Evolutionary conservation across 2,797 vertebrate species (phyloP).

Genomic region (Streptopelia turtur): DNA sequence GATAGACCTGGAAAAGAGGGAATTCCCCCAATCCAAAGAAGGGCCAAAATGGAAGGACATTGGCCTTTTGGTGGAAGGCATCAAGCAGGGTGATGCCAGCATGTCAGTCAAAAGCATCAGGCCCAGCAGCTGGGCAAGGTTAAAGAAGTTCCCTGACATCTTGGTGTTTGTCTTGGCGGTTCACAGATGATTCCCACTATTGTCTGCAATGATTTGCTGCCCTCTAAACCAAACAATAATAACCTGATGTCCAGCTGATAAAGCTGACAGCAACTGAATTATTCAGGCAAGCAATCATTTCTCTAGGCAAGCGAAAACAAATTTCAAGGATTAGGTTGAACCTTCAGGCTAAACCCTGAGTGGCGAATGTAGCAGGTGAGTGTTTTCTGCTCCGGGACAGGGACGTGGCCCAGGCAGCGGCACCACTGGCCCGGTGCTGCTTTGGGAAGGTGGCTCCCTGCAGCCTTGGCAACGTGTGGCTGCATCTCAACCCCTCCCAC

Average conservation of each 20-base stretch:
- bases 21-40: not conserved
- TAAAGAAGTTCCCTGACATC: not conserved
- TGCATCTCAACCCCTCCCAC: not conserved
- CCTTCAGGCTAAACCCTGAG: not conserved
- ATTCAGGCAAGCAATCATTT: constrained; percentile 34
- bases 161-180: not conserved
- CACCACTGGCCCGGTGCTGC: not conserved
- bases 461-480: rapidly evolving
- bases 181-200: not conserved
- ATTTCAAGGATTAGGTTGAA: not conserved
- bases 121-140: not conserved
- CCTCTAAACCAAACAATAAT: constrained; percentile 17
- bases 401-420: rapidly evolving
- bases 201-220: constrained; percentile 2
- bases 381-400: not conserved
- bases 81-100: not conserved
- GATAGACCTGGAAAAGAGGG: constrained; percentile 56
- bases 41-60: not conserved
- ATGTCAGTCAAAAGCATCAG: not conserved
- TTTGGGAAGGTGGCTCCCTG: not conserved
- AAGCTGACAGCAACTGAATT: constrained; percentile 31
- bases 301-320: not conserved
- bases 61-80: not conserved
- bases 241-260: constrained; percentile 32
- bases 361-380: not conserved